Evolutionary conservation across 1,140 invertebrate genomes (phyloP).

Genomic region (Aphidius gifuensis): DNA sequence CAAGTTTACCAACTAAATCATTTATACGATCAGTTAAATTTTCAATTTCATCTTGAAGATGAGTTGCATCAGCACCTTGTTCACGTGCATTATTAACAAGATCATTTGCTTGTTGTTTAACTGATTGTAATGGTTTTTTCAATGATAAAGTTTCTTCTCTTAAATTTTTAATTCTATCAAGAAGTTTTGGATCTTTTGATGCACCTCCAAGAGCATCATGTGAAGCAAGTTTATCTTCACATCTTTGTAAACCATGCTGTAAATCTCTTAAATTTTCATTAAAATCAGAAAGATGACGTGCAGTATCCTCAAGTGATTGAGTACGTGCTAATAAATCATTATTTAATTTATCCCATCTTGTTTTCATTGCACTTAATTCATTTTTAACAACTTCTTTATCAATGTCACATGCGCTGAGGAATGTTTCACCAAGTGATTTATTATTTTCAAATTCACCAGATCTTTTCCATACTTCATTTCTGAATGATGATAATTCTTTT

Average conservation of each 20-base stretch:
- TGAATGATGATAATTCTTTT: conserved; percentile 83
- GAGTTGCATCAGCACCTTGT: conserved; percentile 68
- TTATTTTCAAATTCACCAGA: conserved; percentile 90
- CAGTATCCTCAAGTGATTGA: conserved; percentile 80
- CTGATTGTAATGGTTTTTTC: conserved; percentile 72
- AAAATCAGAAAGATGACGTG: conserved; percentile 78
- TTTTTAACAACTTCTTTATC: conserved; percentile 86
- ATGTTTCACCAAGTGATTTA: conserved; percentile 79
- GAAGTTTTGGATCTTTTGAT: conserved; percentile 75
- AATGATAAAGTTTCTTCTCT: conserved; percentile 73
- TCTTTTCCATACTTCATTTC: conserved; percentile 89
- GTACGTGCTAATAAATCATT: conserved; percentile 70
- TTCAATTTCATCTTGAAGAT: conserved; percentile 76
- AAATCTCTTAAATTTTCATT: conserved; percentile 81
- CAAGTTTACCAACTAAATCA: conserved; percentile 72
- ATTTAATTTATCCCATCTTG: conserved; percentile 87
- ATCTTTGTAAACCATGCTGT: conserved; percentile 76
- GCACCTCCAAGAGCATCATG: conserved; percentile 77
- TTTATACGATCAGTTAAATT: conserved; percentile 74
- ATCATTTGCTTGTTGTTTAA: conserved; percentile 68
- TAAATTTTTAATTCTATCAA: conserved; percentile 76
- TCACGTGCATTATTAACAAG: conserved; percentile 69
- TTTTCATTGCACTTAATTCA: conserved; percentile 75
- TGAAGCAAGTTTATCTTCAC: conserved; percentile 81
- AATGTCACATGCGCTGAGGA: conserved; percentile 80